Percentiles rank a stretch among this genome's conserved stretches.
Evolutionary conservation across 2,888 invertebrate genomes (phyloP).

Genomic region (Meganola albula): DNA sequence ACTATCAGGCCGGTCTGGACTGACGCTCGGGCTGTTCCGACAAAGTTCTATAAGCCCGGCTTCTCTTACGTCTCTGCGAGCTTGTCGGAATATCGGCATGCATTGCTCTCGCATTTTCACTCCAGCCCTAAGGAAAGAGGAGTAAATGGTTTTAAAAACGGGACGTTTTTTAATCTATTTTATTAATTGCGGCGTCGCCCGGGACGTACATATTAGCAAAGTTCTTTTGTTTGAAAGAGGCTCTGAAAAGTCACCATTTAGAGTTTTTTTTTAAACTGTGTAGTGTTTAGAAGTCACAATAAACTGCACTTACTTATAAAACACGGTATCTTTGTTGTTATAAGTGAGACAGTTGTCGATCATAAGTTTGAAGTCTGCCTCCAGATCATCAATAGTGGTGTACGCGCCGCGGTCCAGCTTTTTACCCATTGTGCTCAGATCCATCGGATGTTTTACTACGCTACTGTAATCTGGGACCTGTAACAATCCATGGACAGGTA

Average conservation of each 20-base stretch:
- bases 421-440: conserved; percentile 84
- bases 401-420: conserved; percentile 84
- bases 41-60: conserved; percentile 73
- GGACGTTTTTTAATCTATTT: too few species aligned
- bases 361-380: conserved; percentile 96
- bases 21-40: conserved; percentile 20
- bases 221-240: too few species aligned
- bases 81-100: conserved; percentile 85
- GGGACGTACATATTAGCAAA: too few species aligned
- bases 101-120: conserved; percentile 94
- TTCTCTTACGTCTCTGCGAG: conserved; percentile 83
- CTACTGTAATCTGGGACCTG: conserved; percentile 90
- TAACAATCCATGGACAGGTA: too few species aligned
- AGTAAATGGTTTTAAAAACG: too few species aligned
- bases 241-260: too few species aligned
- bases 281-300: too few species aligned
- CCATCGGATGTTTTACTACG: conserved; percentile 67
- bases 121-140: conserved; percentile 79
- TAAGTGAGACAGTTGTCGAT: conserved; percentile 96
- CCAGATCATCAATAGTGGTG: conserved; percentile 85
- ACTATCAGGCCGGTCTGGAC: conserved; percentile 7
- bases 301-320: conserved; percentile 80
- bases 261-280: too few species aligned
- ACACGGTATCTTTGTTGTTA: conserved; percentile 96
- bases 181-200: too few species aligned